These are phyloP conservation scores for Drosophila leonis DNA, from an alignment of 2,888 invertebrate species.

Conservation along the genomic window DNA sequence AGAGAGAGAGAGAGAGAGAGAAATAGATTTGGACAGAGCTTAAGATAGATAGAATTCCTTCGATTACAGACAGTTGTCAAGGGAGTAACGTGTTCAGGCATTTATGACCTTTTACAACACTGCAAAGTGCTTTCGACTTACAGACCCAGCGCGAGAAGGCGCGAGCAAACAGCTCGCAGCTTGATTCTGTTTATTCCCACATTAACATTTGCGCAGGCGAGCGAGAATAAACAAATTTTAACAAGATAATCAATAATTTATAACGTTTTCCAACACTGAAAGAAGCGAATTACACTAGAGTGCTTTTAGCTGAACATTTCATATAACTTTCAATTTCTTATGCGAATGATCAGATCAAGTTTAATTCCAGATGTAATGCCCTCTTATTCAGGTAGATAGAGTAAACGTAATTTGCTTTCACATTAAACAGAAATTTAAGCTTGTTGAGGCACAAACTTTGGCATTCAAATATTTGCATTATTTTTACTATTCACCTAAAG, in stretches of 20 bases:
- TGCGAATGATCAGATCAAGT: background rate
- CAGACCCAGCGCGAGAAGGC: background rate
- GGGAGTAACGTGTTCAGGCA: background rate
- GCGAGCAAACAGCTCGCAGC: background rate
- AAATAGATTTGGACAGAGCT: slow-evolving; percentile 2
- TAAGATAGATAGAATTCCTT: background rate
- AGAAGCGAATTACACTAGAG: too few relatives aligned
- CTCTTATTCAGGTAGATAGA: background rate
- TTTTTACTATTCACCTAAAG: background rate
- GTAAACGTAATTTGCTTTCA: background rate
- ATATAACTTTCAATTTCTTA: too few relatives aligned
- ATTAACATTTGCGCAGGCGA: slow-evolving; percentile 4
- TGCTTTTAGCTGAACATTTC: too few relatives aligned
- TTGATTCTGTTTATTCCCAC: background rate
- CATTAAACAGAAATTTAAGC: background rate
- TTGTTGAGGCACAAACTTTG: background rate
- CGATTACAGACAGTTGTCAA: slow-evolving; percentile 8
- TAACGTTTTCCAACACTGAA: background rate
- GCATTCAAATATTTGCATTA: background rate
- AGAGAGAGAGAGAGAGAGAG: slow-evolving; percentile 10
- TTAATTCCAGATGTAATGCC: background rate
- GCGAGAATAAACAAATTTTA: too few relatives aligned
- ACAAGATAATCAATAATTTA: background rate
- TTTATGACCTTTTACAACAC: background rate
- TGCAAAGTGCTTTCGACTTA: slow-evolving; percentile 12